A percentile compares a stretch with the other conserved stretches of the same genome.
Conservation (phyloP, 2,797 vertebrate genomes). For the Clarias fuscus region DNA sequence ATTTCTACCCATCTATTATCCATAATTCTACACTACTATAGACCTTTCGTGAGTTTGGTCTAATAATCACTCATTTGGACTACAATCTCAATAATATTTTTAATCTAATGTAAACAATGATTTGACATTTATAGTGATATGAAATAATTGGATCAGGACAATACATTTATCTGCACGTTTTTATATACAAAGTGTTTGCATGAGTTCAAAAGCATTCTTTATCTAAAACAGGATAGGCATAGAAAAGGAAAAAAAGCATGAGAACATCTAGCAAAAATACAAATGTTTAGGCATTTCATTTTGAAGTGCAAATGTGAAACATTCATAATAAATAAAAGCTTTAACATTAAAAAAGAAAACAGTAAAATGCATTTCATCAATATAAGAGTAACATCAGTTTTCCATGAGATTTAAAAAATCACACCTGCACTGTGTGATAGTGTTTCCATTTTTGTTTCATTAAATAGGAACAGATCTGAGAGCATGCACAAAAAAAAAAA, state of each 20-base stretch:
- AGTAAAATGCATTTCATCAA: slow-evolving; percentile 22
- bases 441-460: slow-evolving; percentile 9
- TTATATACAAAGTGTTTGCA: slow-evolving; percentile 18
- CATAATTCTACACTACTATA: background rate
- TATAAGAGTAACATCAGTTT: background rate
- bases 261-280: slow-evolving; percentile 25
- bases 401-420: background rate
- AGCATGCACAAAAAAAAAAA: background rate
- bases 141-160: background rate
- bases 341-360: slow-evolving; percentile 13
- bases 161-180: background rate
- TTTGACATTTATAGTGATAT: slow-evolving; percentile 1
- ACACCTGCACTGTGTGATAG: background rate
- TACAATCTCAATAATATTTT: slow-evolving; percentile 5
- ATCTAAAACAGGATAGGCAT: slow-evolving; percentile 14
- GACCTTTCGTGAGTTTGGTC: background rate
- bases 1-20: too few relatives aligned
- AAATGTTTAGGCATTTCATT: slow-evolving; percentile 11
- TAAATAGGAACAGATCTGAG: background rate
- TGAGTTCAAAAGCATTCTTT: slow-evolving; percentile 2
- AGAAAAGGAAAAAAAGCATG: slow-evolving; percentile 16
- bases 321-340: slow-evolving; percentile 24
- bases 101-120: slow-evolving; percentile 20
- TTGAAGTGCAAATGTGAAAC: slow-evolving; percentile 40
- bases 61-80: slow-evolving; percentile 7